A percentile compares a stretch with the other conserved stretches of the same genome.
These are phyloP conservation scores for Anniella stebbinsi DNA, from an alignment of 2,797 vertebrate species.

Conservation along the genomic window DNA sequence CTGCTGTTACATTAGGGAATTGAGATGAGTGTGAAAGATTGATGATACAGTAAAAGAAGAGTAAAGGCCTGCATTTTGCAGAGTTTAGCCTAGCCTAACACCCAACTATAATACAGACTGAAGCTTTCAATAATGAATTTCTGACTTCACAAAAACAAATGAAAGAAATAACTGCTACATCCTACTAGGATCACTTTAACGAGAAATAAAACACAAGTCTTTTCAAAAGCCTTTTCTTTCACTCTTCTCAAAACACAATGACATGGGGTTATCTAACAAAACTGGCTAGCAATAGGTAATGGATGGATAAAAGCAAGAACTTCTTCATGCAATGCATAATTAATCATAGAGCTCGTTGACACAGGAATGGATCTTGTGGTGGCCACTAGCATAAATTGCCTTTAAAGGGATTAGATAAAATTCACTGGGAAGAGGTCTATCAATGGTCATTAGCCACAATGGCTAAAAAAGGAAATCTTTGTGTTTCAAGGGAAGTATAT, in stretches of 20 bases:
- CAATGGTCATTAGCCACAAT: not conserved
- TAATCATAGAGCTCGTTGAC: not conserved
- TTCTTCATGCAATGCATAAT: not conserved
- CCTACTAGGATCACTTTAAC: constrained; percentile 28
- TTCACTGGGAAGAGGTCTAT: not conserved
- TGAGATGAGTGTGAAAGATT: constrained; percentile 78
- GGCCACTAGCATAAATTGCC: not conserved
- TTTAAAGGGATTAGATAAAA: not conserved
- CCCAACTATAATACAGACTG: constrained; percentile 60
- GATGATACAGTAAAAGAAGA: constrained; percentile 79
- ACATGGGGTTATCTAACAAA: not conserved
- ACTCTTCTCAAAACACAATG: not conserved
- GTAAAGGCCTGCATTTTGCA: constrained; percentile 79
- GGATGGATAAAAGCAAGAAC: constrained; percentile 7
- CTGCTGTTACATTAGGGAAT: constrained; percentile 74
- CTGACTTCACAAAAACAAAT: constrained; percentile 42
- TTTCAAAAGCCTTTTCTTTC: constrained; percentile 8
- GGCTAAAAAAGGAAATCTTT: not conserved
- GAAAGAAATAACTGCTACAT: constrained; percentile 37
- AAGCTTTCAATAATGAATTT: constrained; percentile 49
- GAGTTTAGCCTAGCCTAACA: constrained; percentile 78
- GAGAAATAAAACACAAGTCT: constrained; percentile 19
- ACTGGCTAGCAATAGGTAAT: not conserved
- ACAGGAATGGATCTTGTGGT: not conserved
- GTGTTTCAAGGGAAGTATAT: not conserved